Conservation (phyloP, 1,140 invertebrate genomes). For the Papilio polyxenes region DNA sequence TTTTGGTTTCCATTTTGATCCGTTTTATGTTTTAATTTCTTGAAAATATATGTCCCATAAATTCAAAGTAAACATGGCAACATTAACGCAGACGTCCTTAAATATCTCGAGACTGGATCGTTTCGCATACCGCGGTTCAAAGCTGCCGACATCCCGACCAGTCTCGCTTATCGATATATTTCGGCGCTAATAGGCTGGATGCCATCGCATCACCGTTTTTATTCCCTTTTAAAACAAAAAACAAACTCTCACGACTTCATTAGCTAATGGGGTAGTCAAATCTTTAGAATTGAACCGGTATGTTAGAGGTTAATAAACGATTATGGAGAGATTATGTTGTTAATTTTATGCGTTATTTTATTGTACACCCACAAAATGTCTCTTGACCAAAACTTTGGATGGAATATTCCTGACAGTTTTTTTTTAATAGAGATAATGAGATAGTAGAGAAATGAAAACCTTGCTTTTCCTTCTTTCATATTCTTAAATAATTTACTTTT, state of each 20-base stretch:
- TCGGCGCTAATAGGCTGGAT: slow-evolving; percentile 22
- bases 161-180: slow-evolving; percentile 19
- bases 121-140: slow-evolving; percentile 34
- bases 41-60: background rate
- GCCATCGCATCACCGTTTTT: slow-evolving; percentile 4
- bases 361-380: background rate
- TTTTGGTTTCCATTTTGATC: too few species aligned
- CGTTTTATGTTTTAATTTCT: too few species aligned
- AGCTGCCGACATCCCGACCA: background rate
- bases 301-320: background rate
- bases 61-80: background rate
- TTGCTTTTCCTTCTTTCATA: too few species aligned
- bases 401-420: background rate
- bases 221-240: slow-evolving; percentile 3
- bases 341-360: background rate
- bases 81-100: slow-evolving; percentile 18
- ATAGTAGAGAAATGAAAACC: background rate
- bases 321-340: background rate
- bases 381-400: background rate
- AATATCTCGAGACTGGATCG: slow-evolving; percentile 30
- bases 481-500: too few species aligned
- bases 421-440: too few species aligned
- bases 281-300: background rate
- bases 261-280: slow-evolving; percentile 12
- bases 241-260: background rate